Base-by-base conservation (phyloP, 2,113 vertebrate species). In the Athene noctua region DNA sequence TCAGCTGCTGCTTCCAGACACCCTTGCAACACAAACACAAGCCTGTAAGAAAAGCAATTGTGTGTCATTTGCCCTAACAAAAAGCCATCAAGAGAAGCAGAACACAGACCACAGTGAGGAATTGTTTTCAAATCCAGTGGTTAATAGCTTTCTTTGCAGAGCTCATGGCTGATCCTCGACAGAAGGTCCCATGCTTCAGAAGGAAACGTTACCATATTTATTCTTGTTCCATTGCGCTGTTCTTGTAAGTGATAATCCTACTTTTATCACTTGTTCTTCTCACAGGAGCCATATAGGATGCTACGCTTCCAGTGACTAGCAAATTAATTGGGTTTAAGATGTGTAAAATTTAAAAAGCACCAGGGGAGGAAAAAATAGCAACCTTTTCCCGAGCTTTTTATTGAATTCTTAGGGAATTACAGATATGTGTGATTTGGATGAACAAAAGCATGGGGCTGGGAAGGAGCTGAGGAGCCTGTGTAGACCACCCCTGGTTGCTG, bases 191-290 rank as follows among this genome's bases (percentile, higher is more conserved):
- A 65, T 0, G 2, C 67, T 92, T 62, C 36, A 75, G 63, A 79
- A 92, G 88, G 58, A 42, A 67, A 32, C 3, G 2, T 55, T 44
- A 54, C 36, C 17, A 8, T 44, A 23, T 58, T 70, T 25, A 44
- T 59, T 62, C 82, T 85, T n/a, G 20, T 47, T 83, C 79, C 19
- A 18, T 38, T 61, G 68, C 3, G 8, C 59, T 63, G 65, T 57
- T 92, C 66, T 38, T 55, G 29, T 32, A 91, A 80, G 80, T 14
- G 94, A 61, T 92, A 97, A 95, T 94, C 72, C 86, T 40, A 13
- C 22, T 94, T 93, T 88, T 55, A 92, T 49, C 67, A 26, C 1
- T 4, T 42, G 40, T 38, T 66, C 74, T 86, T 82, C 83, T 92
- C 91, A 66, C 20, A 54, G 80, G 88, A 95, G 63, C 58, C 11